Base-by-base conservation (phyloP, 2,888 invertebrate species). In the Lagria hirta region DNA sequence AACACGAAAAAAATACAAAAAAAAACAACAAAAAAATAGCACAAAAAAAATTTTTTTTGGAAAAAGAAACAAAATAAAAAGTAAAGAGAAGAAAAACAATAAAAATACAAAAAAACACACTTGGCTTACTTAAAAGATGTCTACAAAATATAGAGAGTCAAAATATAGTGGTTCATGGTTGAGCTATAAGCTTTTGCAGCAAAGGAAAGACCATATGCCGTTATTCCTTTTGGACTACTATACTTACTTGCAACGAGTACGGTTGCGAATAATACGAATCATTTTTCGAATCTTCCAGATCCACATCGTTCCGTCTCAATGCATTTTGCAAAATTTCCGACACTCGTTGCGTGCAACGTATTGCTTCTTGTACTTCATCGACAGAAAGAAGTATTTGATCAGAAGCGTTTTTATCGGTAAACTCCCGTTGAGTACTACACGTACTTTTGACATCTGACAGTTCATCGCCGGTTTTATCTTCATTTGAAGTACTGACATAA, bases 311-410 rank as follows among this genome's bases (percentile, higher is more conserved):
- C 32, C 70, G 55, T 48, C 61, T 66, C 13, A 71, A 51, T 4
- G 70, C 71, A 32, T 60, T 67, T 40, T 70, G 66, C 32, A 73
- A 52, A 28, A 72, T 71, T 41, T 73, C 73, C 4, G 66, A 65
- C 8, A 72, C 61, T 37, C 65, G 61, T 51, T 70, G 68, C 5
- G 70, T 63, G 48, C 67, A 71, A 32, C 59, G 63, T 8, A 72
- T 41, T 0, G 68, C 64, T 52, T 73, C 73, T 16, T 64, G 57
- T 3, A 70, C 54, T 53, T 72, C 72, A 4, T 70, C 69, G 24
- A 68, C 48, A 2, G 69, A 63, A 28, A 73, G 42, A 28, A 63
- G 57, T 7, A 64, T 48, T 24, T 51, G 56, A 33, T 64, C 64
- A 8, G 49, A 27, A 3, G 60, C 52, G 43, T 58, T 62, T 47